Evolutionary conservation across 2,888 invertebrate genomes (phyloP), one percentile per base, ranked within the genome.

Genomic region (Phania funesta): DNA sequence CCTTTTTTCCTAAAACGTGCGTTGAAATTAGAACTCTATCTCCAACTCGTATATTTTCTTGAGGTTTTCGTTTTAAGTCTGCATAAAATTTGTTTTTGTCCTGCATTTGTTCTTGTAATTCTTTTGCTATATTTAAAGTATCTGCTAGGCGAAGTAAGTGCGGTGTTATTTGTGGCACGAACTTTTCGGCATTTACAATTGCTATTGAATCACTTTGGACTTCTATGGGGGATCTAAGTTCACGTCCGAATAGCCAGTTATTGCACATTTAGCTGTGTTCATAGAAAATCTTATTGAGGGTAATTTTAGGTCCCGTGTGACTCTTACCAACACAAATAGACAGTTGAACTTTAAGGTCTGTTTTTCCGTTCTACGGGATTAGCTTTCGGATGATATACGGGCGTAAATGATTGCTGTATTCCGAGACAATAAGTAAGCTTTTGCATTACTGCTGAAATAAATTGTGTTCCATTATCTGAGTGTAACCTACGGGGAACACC

Each of bases 281-380:
- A 90, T 87, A 0, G 89, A 88, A 62, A 90, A 91, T 0, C 90
- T 76, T 0, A 90, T 86, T 1, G 83, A 52, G 0, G 89, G 85
- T 2, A 91, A 65, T 3, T 85, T 64, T 22, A 32, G 1, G 11
- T 52, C 13, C 68, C 60, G 18, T 79, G 8, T 58, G 70, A 7
- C 35, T 48, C 18, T 44, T 20, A 16, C 32, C 32, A 3, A 68
- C 56, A 9, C 5, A 58, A 50, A 60, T 62, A 3, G 52, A 46
- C 16, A 54, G 44, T 38, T 75, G 58, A 1, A 18, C 18, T 46
- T 75, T 58, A 0, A 75, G 8, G 11, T 75, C 75, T n/a, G 20
- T 75, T 75, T 7, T 50, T 67, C 8, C 56, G n/a, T 67, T 89
- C 89, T 0, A 87, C 88, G 0, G 87, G 89, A 56, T 89, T 89